phyloP scores from a whole-genome alignment of 2,888 invertebrate genomes.

The Meliscaeva auricollis region DNA sequence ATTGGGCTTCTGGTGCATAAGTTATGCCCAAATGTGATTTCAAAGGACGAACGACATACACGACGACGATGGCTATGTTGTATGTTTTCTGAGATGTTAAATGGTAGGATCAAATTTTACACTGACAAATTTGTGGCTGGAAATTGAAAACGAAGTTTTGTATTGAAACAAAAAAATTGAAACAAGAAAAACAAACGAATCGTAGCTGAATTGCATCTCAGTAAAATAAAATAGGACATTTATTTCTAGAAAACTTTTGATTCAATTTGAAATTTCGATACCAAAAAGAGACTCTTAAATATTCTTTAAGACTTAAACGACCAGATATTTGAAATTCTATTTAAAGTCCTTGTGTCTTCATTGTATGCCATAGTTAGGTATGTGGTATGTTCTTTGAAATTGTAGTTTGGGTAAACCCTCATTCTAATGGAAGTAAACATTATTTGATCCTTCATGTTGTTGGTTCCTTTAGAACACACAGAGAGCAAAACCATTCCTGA shows the following conservation, averaged over 20 bases:
- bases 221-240: background rate
- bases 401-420: conserved; percentile 10
- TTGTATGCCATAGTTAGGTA: background rate
- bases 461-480: background rate
- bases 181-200: conserved; percentile 5
- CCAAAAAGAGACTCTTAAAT: background rate
- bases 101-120: conserved; percentile 29
- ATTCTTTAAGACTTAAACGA: conserved; percentile 16
- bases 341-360: background rate
- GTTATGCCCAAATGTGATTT: conserved; percentile 49
- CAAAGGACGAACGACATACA: conserved; percentile 34
- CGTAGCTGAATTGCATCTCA: conserved; percentile 3
- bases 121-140: conserved; percentile 61
- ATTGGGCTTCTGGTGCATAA: conserved; percentile 63
- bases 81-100: conserved; percentile 20
- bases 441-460: conserved; percentile 30
- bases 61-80: conserved; percentile 13
- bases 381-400: conserved; percentile 3
- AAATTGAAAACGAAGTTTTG: conserved; percentile 9
- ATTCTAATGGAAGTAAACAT: conserved; percentile 39
- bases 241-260: background rate
- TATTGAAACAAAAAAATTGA: conserved; percentile 2
- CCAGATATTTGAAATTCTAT: background rate
- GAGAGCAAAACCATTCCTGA: background rate
- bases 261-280: background rate